Base-by-base conservation (phyloP, 2,888 invertebrate genomes). In the Cetonia aurata region DNA sequence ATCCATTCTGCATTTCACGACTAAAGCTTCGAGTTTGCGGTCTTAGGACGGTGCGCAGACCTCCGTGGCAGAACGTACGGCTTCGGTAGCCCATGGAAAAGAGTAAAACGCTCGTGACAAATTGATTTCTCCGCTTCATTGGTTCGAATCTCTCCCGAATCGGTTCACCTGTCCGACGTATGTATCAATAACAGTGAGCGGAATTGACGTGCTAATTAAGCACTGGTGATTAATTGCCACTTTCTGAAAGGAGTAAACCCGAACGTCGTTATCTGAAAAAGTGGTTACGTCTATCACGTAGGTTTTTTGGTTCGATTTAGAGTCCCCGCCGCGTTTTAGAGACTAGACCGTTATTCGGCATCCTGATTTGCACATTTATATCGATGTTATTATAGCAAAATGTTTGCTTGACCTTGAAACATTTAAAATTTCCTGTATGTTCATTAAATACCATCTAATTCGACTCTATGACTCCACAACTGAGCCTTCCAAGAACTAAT, bases 181-280 rank as follows among this genome's bases (percentile, higher is more conserved):
- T 4, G 25, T 72, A 75, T 75, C 75, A 73, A 73, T 70, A 72
- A 71, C 73, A 70, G 66, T 50, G 71, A 75, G 73, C 74, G 68
- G 72, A 73, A 71, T 74, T 78, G 77, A 78, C 77, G 76, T 73
- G 74, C 74, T 79, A 78, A 78, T 77, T 78, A 77, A 76, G 76
- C 75, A 70, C 72, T 75, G 75, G 75, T 78, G 78, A 78, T 79
- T 78, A 79, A 78, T 78, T 77, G 69, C 52, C 41, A 25, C 4
- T 25, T 25, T 25, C 25, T 4, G 25, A 25, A 25, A 25, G 25
- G 25, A 25, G 25, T 25, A n/a, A n/a, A n/a, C n/a, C n/a, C n/a
- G n/a, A n/a, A n/a, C n/a, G n/a, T n/a, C n/a, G n/a, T n/a, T n/a
- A 25, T 25, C 4, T 25, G 4, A 25, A 25, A 25, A 25, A 25